Evolutionary conservation across 2,888 invertebrate genomes (phyloP).

Genomic region (Cerastoderma edule): DNA sequence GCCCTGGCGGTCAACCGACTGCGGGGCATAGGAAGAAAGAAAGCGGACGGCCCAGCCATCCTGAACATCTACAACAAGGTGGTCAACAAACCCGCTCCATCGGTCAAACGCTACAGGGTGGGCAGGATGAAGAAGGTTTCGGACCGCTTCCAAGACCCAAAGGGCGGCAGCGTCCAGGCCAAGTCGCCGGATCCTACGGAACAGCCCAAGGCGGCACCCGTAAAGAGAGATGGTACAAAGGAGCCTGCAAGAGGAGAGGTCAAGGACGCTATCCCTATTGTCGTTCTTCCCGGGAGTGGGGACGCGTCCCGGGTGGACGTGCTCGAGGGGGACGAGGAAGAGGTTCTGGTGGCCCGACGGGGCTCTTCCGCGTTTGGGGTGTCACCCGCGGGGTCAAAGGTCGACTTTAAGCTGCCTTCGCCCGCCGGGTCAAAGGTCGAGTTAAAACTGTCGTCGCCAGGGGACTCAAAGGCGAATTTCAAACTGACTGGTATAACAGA

Average conservation of each 20-base stretch:
- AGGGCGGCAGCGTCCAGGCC: no score
- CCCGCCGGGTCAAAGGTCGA: slow-evolving; percentile 23
- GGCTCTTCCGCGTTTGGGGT: no score
- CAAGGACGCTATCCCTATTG: no score
- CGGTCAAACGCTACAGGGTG: slow-evolving; percentile 27
- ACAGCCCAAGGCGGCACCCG: background rate
- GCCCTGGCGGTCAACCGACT: slow-evolving; percentile 38
- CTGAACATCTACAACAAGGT: slow-evolving; percentile 54
- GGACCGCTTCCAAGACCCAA: slow-evolving; percentile 43
- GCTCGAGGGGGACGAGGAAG: slow-evolving; percentile 8
- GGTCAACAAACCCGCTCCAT: slow-evolving; percentile 33
- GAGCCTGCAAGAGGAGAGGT: background rate
- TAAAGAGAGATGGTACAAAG: background rate
- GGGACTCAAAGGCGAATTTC: no score
- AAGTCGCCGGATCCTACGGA: no score
- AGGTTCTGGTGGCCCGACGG: background rate
- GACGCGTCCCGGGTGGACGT: slow-evolving; percentile 7
- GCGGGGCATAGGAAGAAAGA: slow-evolving; percentile 41
- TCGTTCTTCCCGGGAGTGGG: background rate
- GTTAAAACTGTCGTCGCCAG: slow-evolving; percentile 21
- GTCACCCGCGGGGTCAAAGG: slow-evolving; percentile 16
- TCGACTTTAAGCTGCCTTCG: slow-evolving; percentile 30
- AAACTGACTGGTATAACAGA: no score
- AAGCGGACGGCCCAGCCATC: slow-evolving; percentile 51
- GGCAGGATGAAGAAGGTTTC: slow-evolving; percentile 50